These are phyloP conservation scores for Hassar affinis DNA, from an alignment of 2,113 vertebrate species.

Conservation along the genomic window DNA sequence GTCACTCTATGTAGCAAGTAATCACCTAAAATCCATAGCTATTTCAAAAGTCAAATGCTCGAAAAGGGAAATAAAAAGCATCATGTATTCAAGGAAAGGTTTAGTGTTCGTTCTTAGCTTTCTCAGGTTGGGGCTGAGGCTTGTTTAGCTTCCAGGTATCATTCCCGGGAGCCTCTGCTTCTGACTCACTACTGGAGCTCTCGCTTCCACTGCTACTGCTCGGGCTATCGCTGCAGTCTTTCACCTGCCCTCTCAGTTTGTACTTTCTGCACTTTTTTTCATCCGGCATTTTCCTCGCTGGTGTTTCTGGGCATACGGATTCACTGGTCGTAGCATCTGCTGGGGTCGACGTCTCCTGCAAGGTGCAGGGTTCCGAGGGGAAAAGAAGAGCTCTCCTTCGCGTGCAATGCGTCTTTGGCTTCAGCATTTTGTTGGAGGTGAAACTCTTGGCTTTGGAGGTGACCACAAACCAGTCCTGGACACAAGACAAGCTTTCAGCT, in stretches of 20 bases:
- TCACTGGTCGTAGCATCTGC: not conserved
- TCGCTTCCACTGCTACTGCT: slow-evolving; percentile 57
- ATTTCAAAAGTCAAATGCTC: not conserved
- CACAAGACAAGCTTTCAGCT: slow-evolving; percentile 30
- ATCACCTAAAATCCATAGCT: not conserved
- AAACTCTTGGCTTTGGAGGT: slow-evolving; percentile 79
- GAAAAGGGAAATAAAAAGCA: not conserved
- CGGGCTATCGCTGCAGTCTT: slow-evolving; percentile 56
- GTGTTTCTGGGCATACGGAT: slow-evolving; percentile 45
- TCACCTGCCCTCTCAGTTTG: slow-evolving; percentile 40
- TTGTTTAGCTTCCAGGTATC: slow-evolving; percentile 64
- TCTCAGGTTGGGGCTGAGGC: slow-evolving; percentile 26
- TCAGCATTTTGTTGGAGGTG: slow-evolving; percentile 85
- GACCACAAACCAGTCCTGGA: slow-evolving; percentile 89
- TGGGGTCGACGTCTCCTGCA: slow-evolving; percentile 35
- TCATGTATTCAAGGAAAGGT: not conserved
- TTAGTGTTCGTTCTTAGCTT: slow-evolving; percentile 36
- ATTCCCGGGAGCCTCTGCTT: slow-evolving; percentile 58
- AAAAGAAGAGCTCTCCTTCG: slow-evolving; percentile 63
- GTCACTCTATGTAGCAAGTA: not conserved
- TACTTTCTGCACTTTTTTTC: slow-evolving; percentile 46
- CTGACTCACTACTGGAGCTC: slow-evolving; percentile 64
- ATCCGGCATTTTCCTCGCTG: slow-evolving; percentile 50
- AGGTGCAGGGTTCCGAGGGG: slow-evolving; percentile 58
- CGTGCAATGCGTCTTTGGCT: slow-evolving; percentile 74